Conservation (phyloP, 2,113 vertebrate species). For the Xyrauchen texanus region DNA sequence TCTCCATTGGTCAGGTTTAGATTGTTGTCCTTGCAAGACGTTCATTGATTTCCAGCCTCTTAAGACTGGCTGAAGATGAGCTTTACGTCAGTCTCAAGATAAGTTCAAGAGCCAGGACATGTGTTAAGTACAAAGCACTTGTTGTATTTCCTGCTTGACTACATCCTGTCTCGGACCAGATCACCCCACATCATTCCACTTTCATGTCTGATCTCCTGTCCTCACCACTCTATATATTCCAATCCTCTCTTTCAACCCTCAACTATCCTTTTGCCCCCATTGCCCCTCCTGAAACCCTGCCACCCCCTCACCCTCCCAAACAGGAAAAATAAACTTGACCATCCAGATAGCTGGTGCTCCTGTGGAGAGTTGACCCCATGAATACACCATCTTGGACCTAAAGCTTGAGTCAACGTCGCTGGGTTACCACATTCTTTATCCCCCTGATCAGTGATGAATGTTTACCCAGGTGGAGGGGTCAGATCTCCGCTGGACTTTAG, state of each 20-base stretch:
- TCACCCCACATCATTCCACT: slow-evolving; percentile 7
- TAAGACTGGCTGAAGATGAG: slow-evolving; percentile 14
- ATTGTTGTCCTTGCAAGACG: neutral
- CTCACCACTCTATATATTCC: slow-evolving; percentile 1
- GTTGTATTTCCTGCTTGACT: slow-evolving; percentile 34
- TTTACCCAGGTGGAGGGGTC: slow-evolving; percentile 60
- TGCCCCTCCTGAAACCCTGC: neutral
- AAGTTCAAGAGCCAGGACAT: slow-evolving; percentile 47
- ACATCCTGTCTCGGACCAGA: slow-evolving; percentile 31
- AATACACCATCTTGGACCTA: slow-evolving; percentile 20
- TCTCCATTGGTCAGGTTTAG: neutral
- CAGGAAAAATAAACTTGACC: slow-evolving; percentile 79
- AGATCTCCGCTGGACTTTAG: slow-evolving; percentile 33
- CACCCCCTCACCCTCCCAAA: slow-evolving; percentile 42
- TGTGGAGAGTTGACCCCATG: slow-evolving; percentile 61
- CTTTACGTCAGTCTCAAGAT: slow-evolving; percentile 46
- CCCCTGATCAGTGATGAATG: slow-evolving; percentile 41
- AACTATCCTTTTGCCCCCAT: slow-evolving; percentile 33
- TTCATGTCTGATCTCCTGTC: slow-evolving; percentile 13
- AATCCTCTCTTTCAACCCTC: slow-evolving; percentile 25
- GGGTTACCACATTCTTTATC: slow-evolving; percentile 45
- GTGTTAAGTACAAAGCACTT: slow-evolving; percentile 44
- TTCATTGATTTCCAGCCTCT: neutral
- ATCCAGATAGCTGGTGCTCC: slow-evolving; percentile 56
- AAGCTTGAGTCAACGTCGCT: slow-evolving; percentile 30